Evolutionary conservation across 2,797 vertebrate genomes (phyloP), one percentile per base, ranked within the genome.

Genomic region (Myripristis jacobus): DNA sequence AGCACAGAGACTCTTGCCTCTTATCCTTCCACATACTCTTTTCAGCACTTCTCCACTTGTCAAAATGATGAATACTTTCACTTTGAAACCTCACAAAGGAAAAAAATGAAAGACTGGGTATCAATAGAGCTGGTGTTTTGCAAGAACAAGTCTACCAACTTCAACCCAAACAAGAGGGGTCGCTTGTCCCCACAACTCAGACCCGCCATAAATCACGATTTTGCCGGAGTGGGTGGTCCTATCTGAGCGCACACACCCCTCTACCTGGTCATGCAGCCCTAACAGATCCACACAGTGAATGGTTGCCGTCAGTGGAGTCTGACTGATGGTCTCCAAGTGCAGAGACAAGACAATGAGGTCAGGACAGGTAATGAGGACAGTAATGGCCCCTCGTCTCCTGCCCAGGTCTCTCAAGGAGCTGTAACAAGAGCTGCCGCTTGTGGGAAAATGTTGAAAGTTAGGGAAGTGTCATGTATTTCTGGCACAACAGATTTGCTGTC

Each of bases 401-500:
- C 34, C 59, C 67, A 70, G 27, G 65, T 82, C 77, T 83, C 70
- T 75, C 57, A 63, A 73, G 24, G 36, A 76, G 79, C 36, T 61
- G 73, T 74, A 77, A 83, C 58, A 69, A 81, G 60, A 84, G 63
- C 82, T 62, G 80, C 66, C 66, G 79, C 85, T 74, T 83, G 70
- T 78, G 68, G 70, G 73, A 75, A 62, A 67, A 71, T 58, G 75
- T 75, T 73, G 72, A 76, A 78, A 80, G 78, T 80, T 27, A 8
- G 2, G 21, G 13, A 51, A n/a, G 24, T 19, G 21, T 7, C 24
- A 36, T 11, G 12, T 38, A 38, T 13, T 38, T 12, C 36, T 13
- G 12, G 36, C 12, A 11, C 7, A 2, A 36, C 34, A 36, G 11
- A 12, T 29, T 29, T 13, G 13, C 36, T 38, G 36, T 38, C 36